Evolutionary conservation across 1,140 invertebrate species (phyloP), one percentile per base, ranked within the genome.

Genomic region (Drosophila ogumai): DNA sequence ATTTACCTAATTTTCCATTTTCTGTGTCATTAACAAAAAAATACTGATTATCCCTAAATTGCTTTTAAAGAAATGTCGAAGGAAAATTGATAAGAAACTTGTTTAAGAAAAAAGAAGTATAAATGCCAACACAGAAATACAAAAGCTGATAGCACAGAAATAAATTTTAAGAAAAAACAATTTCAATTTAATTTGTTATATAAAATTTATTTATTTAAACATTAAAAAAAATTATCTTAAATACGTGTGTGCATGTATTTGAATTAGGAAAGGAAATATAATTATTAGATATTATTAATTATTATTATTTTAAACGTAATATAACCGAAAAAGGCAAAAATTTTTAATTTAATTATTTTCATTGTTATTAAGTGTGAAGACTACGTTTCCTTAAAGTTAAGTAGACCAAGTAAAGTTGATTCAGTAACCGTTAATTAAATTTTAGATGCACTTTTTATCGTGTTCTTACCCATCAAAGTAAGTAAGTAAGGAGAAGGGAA

Each of bases 1-100:
- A n/a, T n/a, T 36, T 28, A 28, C 6, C 9, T 25, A 25, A 64
- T 46, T 25, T 12, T 84, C 58, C 59, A 77, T 73, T 78, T 86
- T 77, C 78, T 77, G 60, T 58, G 19, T 38, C 34, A 10, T 13
- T 63, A 0, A n/a, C 10, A 4, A 10, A 66, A 25, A 12, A 32
- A 25, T 32, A 7, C 8, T n/a, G 34, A 64, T 64, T 64, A 61
- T 64, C 28, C 25, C 15, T 3, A 15, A 64, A 49, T 9, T 64
- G 10, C 12, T 8, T 52, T 52, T 13, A 36, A 36, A 47, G 31
- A n/a, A 17, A 43, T 38, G 19, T 32, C n/a, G 10, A 31, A 47
- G 4, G 43, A 49, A 38, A 59, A 64, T 10, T 28, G 64, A 66
- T 66, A 66, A 66, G 22, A 28, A 28, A 28, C 25, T 28, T 28